phyloP scores from a whole-genome alignment of 1,140 invertebrate genomes.

The Agrilus planipennis region DNA sequence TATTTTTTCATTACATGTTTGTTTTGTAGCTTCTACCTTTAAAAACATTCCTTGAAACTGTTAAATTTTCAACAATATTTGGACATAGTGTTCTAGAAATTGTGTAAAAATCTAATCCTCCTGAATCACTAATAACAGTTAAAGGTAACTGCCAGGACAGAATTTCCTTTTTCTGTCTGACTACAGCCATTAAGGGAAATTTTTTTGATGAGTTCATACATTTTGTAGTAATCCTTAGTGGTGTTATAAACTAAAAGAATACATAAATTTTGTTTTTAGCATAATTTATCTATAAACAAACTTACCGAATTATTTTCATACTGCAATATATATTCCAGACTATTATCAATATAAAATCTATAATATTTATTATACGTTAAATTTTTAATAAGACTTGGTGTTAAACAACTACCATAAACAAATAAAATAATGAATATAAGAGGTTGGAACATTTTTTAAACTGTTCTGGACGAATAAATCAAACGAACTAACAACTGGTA shows the following conservation, averaged over 20 bases:
- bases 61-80: slow-evolving; percentile 34
- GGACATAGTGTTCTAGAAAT: slow-evolving; percentile 53
- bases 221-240: slow-evolving; percentile 43
- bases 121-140: slow-evolving; percentile 38
- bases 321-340: slow-evolving; percentile 15
- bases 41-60: neutral
- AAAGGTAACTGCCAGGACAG: slow-evolving; percentile 58
- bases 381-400: too few relatives aligned
- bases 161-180: slow-evolving; percentile 50
- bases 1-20: slow-evolving; percentile 12
- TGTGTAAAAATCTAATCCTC: slow-evolving; percentile 39
- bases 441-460: too few relatives aligned
- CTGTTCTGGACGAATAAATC: too few relatives aligned
- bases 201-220: slow-evolving; percentile 38
- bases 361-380: too few relatives aligned
- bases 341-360: slow-evolving; percentile 16
- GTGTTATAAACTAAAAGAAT: slow-evolving; percentile 11
- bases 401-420: too few relatives aligned
- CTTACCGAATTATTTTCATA: slow-evolving; percentile 3
- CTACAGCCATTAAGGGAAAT: slow-evolving; percentile 53
- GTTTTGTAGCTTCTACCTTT: slow-evolving; percentile 16
- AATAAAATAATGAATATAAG: too few relatives aligned
- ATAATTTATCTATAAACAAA: slow-evolving; percentile 6
- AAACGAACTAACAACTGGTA: too few relatives aligned
- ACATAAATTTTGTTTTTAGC: neutral